Evolutionary conservation across 2,888 invertebrate genomes (phyloP).

Genomic region (Agrotis segetum): DNA sequence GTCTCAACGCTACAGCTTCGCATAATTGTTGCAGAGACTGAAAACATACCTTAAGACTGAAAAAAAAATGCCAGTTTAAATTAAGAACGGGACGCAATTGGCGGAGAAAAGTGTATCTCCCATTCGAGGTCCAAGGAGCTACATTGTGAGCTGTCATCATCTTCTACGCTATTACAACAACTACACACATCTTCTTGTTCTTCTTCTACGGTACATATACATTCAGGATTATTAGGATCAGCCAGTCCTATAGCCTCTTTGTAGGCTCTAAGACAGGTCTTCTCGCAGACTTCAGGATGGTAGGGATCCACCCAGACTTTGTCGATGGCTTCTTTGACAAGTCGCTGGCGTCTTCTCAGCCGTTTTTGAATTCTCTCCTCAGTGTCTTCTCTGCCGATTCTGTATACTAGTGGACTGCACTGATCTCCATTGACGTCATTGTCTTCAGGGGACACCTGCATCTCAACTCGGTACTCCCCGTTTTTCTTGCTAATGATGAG

Average conservation of each 20-base stretch:
- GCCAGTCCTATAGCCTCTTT: constrained; percentile 74
- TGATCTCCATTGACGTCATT: constrained; percentile 61
- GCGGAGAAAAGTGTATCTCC: constrained; percentile 86
- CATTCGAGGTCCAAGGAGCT: constrained; percentile 83
- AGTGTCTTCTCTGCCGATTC: constrained; percentile 76
- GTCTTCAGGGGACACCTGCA: constrained; percentile 73
- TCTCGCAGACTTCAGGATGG: constrained; percentile 77
- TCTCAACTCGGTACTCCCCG: constrained; percentile 81
- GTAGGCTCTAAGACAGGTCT: constrained; percentile 76
- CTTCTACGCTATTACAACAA: constrained; percentile 54
- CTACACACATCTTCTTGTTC: constrained; percentile 67
- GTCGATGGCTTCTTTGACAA: constrained; percentile 70
- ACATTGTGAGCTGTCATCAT: constrained; percentile 72
- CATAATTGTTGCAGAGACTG: too few species aligned
- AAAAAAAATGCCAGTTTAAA: constrained; percentile 8
- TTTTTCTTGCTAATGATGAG: constrained; percentile 79
- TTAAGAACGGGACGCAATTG: constrained; percentile 63
- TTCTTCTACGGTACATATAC: constrained; percentile 61
- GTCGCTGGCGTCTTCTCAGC: constrained; percentile 64
- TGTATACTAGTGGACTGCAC: constrained; percentile 79
- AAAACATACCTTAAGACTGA: neutral
- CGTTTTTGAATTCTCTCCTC: constrained; percentile 72
- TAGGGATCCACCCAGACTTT: constrained; percentile 76
- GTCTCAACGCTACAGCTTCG: too few species aligned
- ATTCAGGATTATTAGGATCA: constrained; percentile 69